These are phyloP conservation scores for Anas capensis DNA, from an alignment of 2,797 vertebrate species.

Conservation along the genomic window DNA sequence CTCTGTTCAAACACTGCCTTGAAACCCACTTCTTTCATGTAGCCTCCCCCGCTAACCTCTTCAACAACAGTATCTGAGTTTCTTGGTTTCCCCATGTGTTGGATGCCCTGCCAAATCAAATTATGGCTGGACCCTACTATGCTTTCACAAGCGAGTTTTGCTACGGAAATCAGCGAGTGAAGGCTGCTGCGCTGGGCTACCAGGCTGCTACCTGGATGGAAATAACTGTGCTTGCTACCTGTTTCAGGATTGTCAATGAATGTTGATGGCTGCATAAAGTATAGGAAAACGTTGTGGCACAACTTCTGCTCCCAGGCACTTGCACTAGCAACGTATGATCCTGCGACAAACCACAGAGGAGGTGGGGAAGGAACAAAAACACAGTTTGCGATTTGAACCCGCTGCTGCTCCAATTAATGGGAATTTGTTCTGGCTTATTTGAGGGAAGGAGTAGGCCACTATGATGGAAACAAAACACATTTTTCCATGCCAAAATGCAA, in stretches of 20 bases:
- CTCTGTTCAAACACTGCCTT: slow-evolving; percentile 56
- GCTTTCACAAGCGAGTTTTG: slow-evolving; percentile 21
- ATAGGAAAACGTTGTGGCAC: background rate
- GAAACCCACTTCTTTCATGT: slow-evolving; percentile 18
- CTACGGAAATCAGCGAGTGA: background rate
- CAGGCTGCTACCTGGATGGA: background rate
- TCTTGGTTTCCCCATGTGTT: slow-evolving; percentile 22
- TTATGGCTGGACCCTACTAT: slow-evolving; percentile 21
- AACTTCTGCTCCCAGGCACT: accelerated
- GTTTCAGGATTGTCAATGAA: background rate
- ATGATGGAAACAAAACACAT: background rate
- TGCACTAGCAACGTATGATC: background rate
- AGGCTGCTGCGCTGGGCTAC: background rate
- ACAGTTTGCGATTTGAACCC: background rate
- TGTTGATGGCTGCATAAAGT: background rate
- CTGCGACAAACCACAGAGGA: background rate
- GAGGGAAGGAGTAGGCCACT: background rate
- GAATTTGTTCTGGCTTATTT: background rate
- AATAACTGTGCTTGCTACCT: background rate
- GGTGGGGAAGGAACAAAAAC: background rate
- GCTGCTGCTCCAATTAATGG: background rate
- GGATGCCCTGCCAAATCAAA: slow-evolving; percentile 39
- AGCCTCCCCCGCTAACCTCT: slow-evolving; percentile 41
- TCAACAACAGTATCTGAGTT: slow-evolving; percentile 25
- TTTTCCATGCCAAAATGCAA: slow-evolving; percentile 31